These are phyloP conservation scores for Hystrix brachyura DNA, from an alignment of 2,113 vertebrate species.

Conservation along the genomic window DNA sequence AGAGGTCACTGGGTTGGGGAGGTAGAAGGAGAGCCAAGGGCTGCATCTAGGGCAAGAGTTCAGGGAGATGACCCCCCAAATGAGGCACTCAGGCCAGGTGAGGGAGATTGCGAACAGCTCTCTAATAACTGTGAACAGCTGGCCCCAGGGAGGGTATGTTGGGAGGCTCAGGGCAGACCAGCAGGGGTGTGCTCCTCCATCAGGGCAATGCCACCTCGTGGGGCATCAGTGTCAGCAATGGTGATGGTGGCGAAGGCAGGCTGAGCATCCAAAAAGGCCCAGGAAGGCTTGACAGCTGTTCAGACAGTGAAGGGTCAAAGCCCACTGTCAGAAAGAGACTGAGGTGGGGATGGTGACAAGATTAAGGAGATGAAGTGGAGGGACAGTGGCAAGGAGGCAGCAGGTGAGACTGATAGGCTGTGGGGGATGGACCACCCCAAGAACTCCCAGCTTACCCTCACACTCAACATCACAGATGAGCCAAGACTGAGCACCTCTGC, in stretches of 20 bases:
- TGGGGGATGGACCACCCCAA: not conserved
- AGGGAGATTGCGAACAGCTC: not conserved
- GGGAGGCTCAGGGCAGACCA: not conserved
- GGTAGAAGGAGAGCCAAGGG: not conserved
- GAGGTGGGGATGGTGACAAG: accelerated
- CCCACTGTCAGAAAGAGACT: not conserved
- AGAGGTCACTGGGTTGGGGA: not conserved
- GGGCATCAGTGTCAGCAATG: not conserved
- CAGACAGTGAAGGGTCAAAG: not conserved
- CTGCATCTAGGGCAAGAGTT: not conserved
- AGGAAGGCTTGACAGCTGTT: not conserved
- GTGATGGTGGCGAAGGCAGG: not conserved
- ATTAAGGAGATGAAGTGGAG: accelerated
- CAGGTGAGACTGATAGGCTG: not conserved
- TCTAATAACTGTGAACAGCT: not conserved
- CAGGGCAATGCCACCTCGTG: not conserved
- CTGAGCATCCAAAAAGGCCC: not conserved
- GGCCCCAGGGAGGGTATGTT: not conserved
- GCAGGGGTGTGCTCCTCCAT: not conserved
- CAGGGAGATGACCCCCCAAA: not conserved
- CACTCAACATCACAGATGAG: slow-evolving; percentile 83
- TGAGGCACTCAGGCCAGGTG: not conserved
- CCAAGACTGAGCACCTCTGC: slow-evolving; percentile 89
- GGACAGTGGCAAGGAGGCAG: not conserved
- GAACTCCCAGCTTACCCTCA: not conserved